phyloP scores from a whole-genome alignment of 2,888 invertebrate genomes.

The Drosophila mimetica region DNA sequence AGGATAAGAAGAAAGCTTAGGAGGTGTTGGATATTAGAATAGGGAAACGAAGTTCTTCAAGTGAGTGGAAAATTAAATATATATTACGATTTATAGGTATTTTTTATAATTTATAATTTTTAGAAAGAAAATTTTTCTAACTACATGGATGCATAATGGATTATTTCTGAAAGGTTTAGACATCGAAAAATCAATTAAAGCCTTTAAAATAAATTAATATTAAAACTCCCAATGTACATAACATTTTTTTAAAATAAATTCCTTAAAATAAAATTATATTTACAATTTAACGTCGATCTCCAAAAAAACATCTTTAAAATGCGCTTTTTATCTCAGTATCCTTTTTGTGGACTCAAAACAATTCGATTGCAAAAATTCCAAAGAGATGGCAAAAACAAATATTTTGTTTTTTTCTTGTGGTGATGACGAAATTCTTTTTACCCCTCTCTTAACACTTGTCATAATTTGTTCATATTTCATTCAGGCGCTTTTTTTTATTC shows the following conservation, averaged over 20 bases:
- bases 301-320: neutral
- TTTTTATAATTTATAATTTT: too few species aligned
- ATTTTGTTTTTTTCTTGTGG: neutral
- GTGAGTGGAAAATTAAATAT: neutral
- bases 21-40: neutral
- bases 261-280: too few species aligned
- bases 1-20: neutral
- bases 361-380: neutral
- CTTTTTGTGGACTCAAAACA: neutral
- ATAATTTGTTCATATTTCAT: slow-evolving; percentile 45
- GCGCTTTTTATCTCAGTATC: neutral
- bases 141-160: too few species aligned
- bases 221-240: neutral
- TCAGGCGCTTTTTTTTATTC: neutral
- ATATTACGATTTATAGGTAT: too few species aligned
- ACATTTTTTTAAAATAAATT: neutral
- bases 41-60: neutral
- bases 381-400: neutral
- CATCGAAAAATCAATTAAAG: too few species aligned
- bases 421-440: neutral
- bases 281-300: neutral
- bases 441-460: slow-evolving; percentile 40
- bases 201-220: too few species aligned
- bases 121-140: too few species aligned
- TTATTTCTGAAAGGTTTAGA: too few species aligned